Percentiles rank a stretch among this genome's conserved stretches.
Evolutionary conservation across 2,888 invertebrate genomes (phyloP).

Genomic region (Automeris io): DNA sequence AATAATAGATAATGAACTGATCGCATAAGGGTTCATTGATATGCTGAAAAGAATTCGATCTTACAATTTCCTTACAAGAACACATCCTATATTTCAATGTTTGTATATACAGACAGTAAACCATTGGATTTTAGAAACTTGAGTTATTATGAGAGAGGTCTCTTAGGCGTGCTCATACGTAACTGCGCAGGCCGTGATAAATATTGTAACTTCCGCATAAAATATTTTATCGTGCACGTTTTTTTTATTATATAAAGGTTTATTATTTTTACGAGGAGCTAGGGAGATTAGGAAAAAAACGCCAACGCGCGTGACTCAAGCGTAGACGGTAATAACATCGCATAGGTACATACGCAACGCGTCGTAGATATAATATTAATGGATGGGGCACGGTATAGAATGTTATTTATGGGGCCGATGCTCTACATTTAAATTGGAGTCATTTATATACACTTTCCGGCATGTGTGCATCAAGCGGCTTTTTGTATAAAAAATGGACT

Average conservation of each 20-base stretch:
- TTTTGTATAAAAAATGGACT: not conserved
- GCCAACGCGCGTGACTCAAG: slow-evolving; percentile 17
- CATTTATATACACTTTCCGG: not conserved
- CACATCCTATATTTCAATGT: no score
- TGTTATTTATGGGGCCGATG: slow-evolving; percentile 7
- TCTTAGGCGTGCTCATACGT: not conserved
- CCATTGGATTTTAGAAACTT: not conserved
- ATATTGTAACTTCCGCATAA: slow-evolving; percentile 7
- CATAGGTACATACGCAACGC: not conserved
- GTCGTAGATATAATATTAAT: slow-evolving; percentile 6
- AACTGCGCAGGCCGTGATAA: slow-evolving; percentile 1
- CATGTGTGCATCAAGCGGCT: not conserved
- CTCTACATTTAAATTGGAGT: not conserved
- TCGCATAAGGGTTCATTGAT: no score
- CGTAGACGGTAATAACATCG: slow-evolving; percentile 7
- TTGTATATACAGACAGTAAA: not conserved
- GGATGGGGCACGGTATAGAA: slow-evolving; percentile 10
- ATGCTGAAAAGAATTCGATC: no score
- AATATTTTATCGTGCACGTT: slow-evolving; percentile 15
- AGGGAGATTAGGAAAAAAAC: slow-evolving; percentile 18
- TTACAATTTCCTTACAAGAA: no score
- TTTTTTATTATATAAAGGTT: slow-evolving; percentile 16
- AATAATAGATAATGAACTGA: no score
- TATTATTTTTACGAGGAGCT: slow-evolving; percentile 24
- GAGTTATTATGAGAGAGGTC: not conserved